Evolutionary conservation across 2,797 vertebrate species (phyloP).

Genomic region (Mareca penelope): DNA sequence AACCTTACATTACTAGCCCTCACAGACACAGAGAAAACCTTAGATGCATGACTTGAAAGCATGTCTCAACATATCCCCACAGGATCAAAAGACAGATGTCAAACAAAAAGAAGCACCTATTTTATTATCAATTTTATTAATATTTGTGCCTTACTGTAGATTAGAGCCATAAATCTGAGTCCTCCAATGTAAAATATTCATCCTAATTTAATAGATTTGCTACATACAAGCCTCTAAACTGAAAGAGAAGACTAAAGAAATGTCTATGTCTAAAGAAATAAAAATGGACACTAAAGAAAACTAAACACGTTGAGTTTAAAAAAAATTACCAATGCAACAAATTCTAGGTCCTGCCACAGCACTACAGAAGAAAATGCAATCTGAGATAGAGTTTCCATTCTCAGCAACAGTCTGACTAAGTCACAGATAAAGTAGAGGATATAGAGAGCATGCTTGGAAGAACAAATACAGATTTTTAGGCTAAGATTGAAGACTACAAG

Average conservation of each 20-base stretch:
- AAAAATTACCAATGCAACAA: background rate
- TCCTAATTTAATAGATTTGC: background rate
- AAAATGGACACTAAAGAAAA: background rate
- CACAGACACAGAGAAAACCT: background rate
- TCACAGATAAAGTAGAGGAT: background rate
- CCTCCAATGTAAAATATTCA: background rate
- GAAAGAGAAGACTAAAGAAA: background rate
- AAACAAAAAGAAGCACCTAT: background rate
- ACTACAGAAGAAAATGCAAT: background rate
- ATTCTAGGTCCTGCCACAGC: background rate
- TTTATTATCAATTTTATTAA: conserved; percentile 20
- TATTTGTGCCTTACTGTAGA: background rate
- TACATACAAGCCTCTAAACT: background rate
- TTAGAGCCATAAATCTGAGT: background rate
- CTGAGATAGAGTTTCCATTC: background rate
- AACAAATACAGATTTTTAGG: background rate
- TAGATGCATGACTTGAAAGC: conserved; percentile 24
- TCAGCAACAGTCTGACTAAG: background rate
- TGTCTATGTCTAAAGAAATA: background rate
- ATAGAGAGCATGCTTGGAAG: background rate
- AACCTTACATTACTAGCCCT: background rate
- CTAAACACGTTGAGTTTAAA: background rate
- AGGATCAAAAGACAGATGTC: background rate
- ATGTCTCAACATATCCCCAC: background rate
- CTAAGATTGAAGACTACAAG: background rate